Evolutionary conservation across 2,797 vertebrate species (phyloP), one percentile per base, ranked within the genome.

Genomic region (Siniperca scherzeri): DNA sequence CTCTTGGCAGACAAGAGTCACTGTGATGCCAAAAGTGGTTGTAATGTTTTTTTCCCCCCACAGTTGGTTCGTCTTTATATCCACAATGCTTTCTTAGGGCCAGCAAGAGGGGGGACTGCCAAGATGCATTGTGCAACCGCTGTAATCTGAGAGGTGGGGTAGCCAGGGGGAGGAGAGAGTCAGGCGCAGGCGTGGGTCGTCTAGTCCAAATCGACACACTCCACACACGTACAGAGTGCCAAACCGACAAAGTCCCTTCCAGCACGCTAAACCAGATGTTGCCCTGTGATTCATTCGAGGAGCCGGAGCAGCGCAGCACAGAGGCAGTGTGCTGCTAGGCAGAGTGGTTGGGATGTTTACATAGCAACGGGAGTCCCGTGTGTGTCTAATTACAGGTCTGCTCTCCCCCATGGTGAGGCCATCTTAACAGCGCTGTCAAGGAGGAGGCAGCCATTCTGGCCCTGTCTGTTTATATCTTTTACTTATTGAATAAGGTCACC

Each of bases 211-310:
- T 90, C 84, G 92, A 93, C 91, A 93, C 94, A 92, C 94, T 95
- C 94, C 92, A 82, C 91, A 90, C 88, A 89, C 88, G 70, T 46
- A 85, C 80, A n/a, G 59, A 38, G 67, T 87, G 92, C 92, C 91
- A 94, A 92, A 92, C 91, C 91, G 81, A 88, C 89, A 84, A 74
- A 76, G 93, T 87, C 90, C 89, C 88, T 92, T 93, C 92, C 90
- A 91, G 88, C 82, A 10, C 30, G 86, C 84, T 81, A 90, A 93
- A 94, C 91, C 95, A 95, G 94, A 96, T 95, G 94, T 96, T 94
- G 88, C 86, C 76, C 85, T 16, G 88, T 93, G 93, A 95, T 93
- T 92, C 90, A 93, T 90, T 84, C 60, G 69, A 80, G 75, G 76
- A 89, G 85, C 80, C 6, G 13, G 70, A 81, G 77, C 71, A 70